A percentile compares a stretch with the other conserved stretches of the same genome.
Conservation (phyloP, 2,113 vertebrate genomes). For the Pimephales promelas region DNA sequence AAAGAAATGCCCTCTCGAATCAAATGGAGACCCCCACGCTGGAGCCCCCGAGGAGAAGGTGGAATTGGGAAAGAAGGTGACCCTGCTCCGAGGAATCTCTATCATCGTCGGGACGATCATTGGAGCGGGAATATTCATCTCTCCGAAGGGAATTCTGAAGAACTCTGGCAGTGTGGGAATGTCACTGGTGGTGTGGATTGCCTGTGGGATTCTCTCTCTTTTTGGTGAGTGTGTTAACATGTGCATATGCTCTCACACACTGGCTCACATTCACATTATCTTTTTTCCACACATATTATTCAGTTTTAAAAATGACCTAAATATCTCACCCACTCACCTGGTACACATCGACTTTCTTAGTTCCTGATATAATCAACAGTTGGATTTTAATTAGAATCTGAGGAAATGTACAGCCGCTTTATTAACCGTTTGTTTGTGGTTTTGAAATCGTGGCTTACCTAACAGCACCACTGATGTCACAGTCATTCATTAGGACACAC, state of each 20-base stretch:
- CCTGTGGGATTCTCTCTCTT: conserved; percentile 89
- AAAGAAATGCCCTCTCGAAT: conserved; percentile 43
- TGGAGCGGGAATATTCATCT: conserved; percentile 96
- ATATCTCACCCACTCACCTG: neutral
- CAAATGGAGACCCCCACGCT: conserved; percentile 54
- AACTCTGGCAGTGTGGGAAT: conserved; percentile 91
- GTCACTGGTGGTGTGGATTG: conserved; percentile 89
- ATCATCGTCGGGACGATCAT: conserved; percentile 96
- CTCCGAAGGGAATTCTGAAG: conserved; percentile 92
- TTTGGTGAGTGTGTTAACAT: conserved; percentile 81
- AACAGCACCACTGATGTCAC: neutral
- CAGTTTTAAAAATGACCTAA: neutral
- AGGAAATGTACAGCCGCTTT: neutral
- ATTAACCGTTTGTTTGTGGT: neutral
- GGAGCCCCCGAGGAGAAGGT: conserved; percentile 72
- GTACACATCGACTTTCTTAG: neutral
- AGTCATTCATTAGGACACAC: neutral
- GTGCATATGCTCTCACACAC: neutral
- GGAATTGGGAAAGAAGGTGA: conserved; percentile 90
- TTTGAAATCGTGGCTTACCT: neutral
- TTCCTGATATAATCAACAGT: neutral
- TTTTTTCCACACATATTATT: neutral
- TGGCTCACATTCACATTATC: neutral
- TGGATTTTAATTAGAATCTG: neutral
- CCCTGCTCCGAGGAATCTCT: conserved; percentile 87